These are phyloP conservation scores for Calycopis cecrops DNA, from an alignment of 1,140 invertebrate genomes.

Conservation along the genomic window DNA sequence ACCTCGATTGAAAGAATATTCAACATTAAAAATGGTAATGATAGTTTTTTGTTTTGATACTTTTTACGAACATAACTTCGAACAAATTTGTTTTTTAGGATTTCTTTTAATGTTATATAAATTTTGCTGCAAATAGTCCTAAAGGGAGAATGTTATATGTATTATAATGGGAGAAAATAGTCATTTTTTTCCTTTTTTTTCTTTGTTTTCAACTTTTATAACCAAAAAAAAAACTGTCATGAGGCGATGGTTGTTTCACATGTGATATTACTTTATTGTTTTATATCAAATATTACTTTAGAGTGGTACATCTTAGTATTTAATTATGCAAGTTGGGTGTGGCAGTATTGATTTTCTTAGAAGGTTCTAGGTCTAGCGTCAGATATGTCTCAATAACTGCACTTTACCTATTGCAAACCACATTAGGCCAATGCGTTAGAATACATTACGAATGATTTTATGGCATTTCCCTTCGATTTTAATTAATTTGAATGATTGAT, in stretches of 20 bases:
- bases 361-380: conserved; percentile 69
- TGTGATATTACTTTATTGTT: conserved; percentile 52
- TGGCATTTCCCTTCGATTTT: conserved; percentile 8
- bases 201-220: conserved; percentile 71
- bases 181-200: conserved; percentile 57
- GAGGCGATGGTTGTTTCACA: conserved; percentile 54
- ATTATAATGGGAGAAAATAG: conserved; percentile 27
- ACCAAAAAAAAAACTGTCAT: conserved; percentile 70
- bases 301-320: conserved; percentile 31
- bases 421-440: conserved; percentile 38
- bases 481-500: background rate
- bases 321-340: conserved; percentile 74
- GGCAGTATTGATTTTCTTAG: conserved; percentile 75
- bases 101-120: background rate
- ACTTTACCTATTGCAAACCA: conserved; percentile 45
- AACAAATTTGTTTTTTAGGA: conserved; percentile 37
- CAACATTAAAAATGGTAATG: conserved; percentile 69
- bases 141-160: background rate
- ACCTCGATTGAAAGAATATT: conserved; percentile 33
- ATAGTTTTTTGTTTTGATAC: conserved; percentile 75
- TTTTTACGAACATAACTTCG: conserved; percentile 65
- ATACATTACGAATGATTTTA: conserved; percentile 13
- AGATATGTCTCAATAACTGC: conserved; percentile 60
- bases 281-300: conserved; percentile 32
- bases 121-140: background rate